Base-by-base conservation (phyloP, 1,140 invertebrate species). In the Plodia interpunctella region DNA sequence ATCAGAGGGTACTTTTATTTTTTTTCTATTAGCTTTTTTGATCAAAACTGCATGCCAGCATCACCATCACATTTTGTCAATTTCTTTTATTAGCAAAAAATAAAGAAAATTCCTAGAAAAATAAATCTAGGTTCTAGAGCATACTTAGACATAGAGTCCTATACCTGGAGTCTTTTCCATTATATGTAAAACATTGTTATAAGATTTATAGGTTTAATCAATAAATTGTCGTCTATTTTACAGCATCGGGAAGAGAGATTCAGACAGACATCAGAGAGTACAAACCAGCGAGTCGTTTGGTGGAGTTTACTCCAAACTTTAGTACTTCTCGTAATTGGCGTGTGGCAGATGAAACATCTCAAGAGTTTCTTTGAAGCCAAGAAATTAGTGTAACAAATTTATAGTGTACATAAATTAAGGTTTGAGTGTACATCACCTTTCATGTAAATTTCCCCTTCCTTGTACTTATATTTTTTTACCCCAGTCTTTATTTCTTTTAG, bases 281-380 rank as follows among this genome's bases (percentile, higher is more conserved):
- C 98, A 35, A 99, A 99, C 82, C 94, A 96, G 61, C 91, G 98
- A 74, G 99, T 99, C 0, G 90, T 99, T 21, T 99, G 97, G 97
- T 99, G 98, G 98, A 98, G 98, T 35, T 89, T 99, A 11, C 93
- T 94, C 3, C 99, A 99, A 91, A 97, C 97, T 5, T 90, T 93
- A 17, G 95, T 99, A 54, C 92, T 99, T 8, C 81, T 99, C 0
- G 86, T 92, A 6, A 99, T 99, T 93, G 98, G 98, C 17, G 95
- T 97, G 50, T 99, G 98, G 98, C 99, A 99, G 90, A 99, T 99
- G 98, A 94, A 94, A 78, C 98, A 99, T 93, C 91, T 99, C 38
- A 99, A 99, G 92, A 97, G 96, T 73, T 99, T 99, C 93, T 99
- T 99, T 83, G 98, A 99, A 91, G 98, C 98, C 13, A 99, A 99